Evolutionary conservation across 2,888 invertebrate species (phyloP).

Genomic region (Scaptomyza caliginosa): DNA sequence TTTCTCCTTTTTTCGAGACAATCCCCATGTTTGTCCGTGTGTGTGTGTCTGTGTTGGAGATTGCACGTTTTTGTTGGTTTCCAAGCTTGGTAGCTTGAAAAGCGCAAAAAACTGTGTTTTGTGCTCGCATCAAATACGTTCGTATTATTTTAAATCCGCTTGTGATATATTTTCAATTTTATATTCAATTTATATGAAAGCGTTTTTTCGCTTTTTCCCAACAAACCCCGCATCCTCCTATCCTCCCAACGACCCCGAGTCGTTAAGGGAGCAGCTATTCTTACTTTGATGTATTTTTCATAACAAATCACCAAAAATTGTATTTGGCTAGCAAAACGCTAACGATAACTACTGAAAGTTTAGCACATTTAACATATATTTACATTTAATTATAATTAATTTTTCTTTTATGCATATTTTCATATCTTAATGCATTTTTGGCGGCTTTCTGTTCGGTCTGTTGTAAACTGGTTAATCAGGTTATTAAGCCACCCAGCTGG

Average conservation of each 20-base stretch:
- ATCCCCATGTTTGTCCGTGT: slow-evolving; percentile 30
- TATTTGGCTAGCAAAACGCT: neutral
- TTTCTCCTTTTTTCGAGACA: slow-evolving; percentile 41
- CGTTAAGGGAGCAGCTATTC: slow-evolving; percentile 1
- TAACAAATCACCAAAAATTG: slow-evolving; percentile 26
- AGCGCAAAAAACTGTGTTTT: slow-evolving; percentile 56
- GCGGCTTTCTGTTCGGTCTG: neutral
- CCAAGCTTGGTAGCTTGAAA: slow-evolving; percentile 52
- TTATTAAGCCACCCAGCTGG: slow-evolving; percentile 84
- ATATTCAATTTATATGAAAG: slow-evolving; percentile 64
- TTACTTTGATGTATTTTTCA: slow-evolving; percentile 1
- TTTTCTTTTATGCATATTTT: slow-evolving; percentile 15
- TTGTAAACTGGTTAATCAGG: slow-evolving; percentile 60
- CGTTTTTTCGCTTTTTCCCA: too few species aligned
- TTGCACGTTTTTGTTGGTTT: slow-evolving; percentile 30
- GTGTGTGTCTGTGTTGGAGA: slow-evolving; percentile 22
- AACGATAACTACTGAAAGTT: neutral
- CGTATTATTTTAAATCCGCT: slow-evolving; percentile 75
- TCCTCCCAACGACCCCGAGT: neutral
- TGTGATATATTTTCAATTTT: slow-evolving; percentile 75
- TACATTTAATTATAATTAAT: slow-evolving; percentile 16
- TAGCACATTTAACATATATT: too few species aligned
- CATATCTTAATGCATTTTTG: neutral
- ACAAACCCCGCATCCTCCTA: too few species aligned
- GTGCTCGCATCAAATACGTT: slow-evolving; percentile 53